These are phyloP conservation scores for Pyrgilauda ruficollis DNA, from an alignment of 2,113 vertebrate species.

Conservation along the genomic window DNA sequence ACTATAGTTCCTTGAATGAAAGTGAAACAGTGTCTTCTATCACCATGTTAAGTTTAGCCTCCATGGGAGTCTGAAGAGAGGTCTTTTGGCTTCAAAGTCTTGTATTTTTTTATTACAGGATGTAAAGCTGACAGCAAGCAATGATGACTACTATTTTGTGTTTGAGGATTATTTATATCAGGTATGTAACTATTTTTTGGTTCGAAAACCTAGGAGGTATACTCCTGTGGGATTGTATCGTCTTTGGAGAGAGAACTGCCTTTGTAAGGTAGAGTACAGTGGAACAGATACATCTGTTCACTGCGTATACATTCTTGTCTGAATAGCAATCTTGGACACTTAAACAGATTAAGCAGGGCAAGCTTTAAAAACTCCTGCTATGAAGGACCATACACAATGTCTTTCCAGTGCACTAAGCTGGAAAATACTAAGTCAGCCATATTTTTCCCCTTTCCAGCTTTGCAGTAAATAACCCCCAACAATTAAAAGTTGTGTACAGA, in stretches of 20 bases:
- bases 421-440: not conserved
- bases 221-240: not conserved
- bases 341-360: not conserved
- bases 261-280: not conserved
- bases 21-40: not conserved
- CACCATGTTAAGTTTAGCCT: not conserved
- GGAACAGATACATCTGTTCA: not conserved
- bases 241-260: not conserved
- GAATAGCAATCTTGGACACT: not conserved
- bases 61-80: not conserved
- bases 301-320: not conserved
- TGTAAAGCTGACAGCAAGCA: conserved; percentile 97
- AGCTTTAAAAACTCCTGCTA: not conserved
- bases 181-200: conserved; percentile 70
- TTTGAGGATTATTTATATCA: conserved; percentile 99
- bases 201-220: not conserved
- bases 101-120: conserved; percentile 78
- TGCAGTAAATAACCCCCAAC: not conserved
- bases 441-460: not conserved
- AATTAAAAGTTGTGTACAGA: not conserved
- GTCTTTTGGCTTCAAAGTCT: not conserved
- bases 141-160: conserved; percentile 99
- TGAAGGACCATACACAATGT: not conserved
- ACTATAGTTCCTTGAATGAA: not conserved
- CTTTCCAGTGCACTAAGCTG: not conserved